phyloP scores from a whole-genome alignment of 2,797 vertebrate genomes.

The Urosaurus nigricauda region DNA sequence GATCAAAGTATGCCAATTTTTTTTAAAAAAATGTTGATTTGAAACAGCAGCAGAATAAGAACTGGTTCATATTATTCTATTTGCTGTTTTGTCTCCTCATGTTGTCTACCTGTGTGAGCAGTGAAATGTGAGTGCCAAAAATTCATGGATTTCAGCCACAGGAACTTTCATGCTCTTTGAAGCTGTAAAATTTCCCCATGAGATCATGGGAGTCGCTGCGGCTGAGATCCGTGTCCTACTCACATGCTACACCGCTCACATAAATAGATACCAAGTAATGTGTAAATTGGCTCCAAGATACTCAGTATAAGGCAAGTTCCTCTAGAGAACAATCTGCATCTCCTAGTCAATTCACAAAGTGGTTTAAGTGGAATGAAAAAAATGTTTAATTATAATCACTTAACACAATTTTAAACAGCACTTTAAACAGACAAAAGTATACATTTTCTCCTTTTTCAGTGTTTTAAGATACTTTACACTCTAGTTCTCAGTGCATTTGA shows the following conservation, averaged over 20 bases:
- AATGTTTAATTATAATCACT: neutral
- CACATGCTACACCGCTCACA: constrained; percentile 7
- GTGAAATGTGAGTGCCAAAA: neutral
- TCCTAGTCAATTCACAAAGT: neutral
- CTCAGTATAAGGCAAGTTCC: neutral
- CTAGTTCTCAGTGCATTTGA: neutral
- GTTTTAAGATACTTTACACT: neutral
- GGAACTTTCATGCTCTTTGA: constrained; percentile 26
- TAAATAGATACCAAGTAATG: constrained; percentile 16
- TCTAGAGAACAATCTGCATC: neutral
- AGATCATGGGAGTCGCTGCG: constrained; percentile 18
- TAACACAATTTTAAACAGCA: neutral
- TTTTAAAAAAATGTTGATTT: neutral
- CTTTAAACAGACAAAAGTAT: neutral
- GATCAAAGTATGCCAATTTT: neutral
- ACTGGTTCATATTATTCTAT: neutral
- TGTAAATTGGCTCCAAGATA: neutral
- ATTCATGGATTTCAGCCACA: constrained; percentile 14
- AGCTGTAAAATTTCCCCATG: constrained; percentile 15
- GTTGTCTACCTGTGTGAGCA: neutral
- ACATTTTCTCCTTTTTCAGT: neutral
- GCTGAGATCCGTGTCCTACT: constrained; percentile 16
- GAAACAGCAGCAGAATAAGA: neutral
- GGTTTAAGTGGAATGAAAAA: neutral
- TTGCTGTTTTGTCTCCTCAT: neutral